phyloP scores from a whole-genome alignment of 2,888 invertebrate genomes.

The Tyria jacobaeae region DNA sequence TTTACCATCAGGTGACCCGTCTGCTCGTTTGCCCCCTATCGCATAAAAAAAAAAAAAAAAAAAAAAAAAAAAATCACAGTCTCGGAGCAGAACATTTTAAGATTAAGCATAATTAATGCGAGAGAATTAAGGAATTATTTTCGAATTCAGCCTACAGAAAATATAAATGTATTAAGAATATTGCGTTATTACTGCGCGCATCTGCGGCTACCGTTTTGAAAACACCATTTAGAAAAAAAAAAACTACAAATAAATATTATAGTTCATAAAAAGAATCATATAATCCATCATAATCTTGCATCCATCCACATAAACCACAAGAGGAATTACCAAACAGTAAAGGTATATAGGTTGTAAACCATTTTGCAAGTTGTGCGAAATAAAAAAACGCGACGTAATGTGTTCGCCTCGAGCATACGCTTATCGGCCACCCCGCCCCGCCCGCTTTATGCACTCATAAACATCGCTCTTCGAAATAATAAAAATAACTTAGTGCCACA shows the following conservation, averaged over 20 bases:
- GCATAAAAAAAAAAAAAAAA: no score
- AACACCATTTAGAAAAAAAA: neutral
- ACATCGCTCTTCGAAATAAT: conserved; percentile 64
- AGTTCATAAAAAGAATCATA: conserved; percentile 26
- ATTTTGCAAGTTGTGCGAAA: conserved; percentile 44
- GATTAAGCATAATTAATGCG: neutral
- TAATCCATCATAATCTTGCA: conserved; percentile 39
- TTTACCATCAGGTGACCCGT: no score
- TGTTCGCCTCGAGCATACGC: conserved; percentile 47
- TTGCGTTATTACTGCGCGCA: neutral
- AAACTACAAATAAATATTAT: conserved; percentile 7
- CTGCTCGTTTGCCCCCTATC: no score
- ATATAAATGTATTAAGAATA: neutral
- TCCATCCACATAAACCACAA: conserved; percentile 31
- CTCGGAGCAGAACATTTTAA: neutral
- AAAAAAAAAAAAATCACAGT: no score
- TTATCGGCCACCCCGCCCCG: conserved; percentile 53
- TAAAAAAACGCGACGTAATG: conserved; percentile 38
- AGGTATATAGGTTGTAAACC: conserved; percentile 43
- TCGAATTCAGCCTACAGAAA: neutral
- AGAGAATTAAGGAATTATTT: neutral
- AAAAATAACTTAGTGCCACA: conserved; percentile 57
- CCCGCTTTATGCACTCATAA: conserved; percentile 60
- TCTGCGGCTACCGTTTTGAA: neutral
- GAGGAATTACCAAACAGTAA: conserved; percentile 35